Conservation (phyloP, 1,140 invertebrate species). For the Oscheius sp. region DNA sequence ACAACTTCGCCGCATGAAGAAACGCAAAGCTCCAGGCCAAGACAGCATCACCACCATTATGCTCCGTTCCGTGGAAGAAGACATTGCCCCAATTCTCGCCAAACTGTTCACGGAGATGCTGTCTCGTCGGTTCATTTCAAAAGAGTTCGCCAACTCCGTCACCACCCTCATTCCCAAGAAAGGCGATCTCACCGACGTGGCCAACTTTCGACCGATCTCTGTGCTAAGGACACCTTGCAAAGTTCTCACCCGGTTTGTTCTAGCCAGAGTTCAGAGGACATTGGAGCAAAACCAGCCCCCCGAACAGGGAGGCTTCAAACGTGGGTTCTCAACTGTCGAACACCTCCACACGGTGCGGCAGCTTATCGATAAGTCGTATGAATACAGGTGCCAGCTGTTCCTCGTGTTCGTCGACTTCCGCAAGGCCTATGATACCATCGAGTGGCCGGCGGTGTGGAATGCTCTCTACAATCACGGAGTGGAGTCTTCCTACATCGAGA, state of each 20-base stretch:
- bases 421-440: conserved; percentile 40
- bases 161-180: too few relatives aligned
- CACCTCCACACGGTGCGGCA: conserved; percentile 18
- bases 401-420: conserved; percentile 35
- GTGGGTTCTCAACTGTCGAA: conserved; percentile 32
- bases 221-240: conserved; percentile 25
- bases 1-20: too few relatives aligned
- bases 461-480: conserved; percentile 30
- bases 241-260: conserved; percentile 19
- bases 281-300: conserved; percentile 2
- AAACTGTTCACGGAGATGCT: too few relatives aligned
- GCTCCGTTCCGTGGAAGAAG: too few relatives aligned
- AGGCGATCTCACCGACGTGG: too few relatives aligned
- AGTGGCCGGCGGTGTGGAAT: conserved; percentile 12
- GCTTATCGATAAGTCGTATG: conserved; percentile 30
- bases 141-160: too few relatives aligned
- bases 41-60: too few relatives aligned
- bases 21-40: too few relatives aligned
- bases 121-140: too few relatives aligned
- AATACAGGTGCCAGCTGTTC: conserved; percentile 18
- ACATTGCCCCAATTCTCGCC: too few relatives aligned
- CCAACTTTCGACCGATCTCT: too few relatives aligned
- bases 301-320: conserved; percentile 42
- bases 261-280: conserved; percentile 3
- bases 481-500: too few relatives aligned